Evolutionary conservation across 2,113 vertebrate genomes (phyloP), one percentile per base, ranked within the genome.

Genomic region (Gambusia affinis): DNA sequence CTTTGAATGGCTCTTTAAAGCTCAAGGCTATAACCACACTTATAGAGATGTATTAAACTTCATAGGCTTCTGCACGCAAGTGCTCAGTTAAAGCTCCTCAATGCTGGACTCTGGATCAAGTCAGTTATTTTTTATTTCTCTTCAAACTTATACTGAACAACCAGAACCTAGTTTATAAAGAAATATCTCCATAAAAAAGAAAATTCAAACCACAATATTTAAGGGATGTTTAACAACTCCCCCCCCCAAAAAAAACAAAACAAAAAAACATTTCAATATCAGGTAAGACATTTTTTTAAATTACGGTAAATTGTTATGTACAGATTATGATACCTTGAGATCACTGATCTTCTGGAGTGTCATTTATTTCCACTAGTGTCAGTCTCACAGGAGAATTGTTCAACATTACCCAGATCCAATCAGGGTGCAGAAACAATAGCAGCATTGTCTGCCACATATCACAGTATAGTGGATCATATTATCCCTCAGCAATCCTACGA

Each of bases 381-480:
- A n/a, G 35, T 71, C 72, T 5, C 19, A 57, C 57, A 33, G 73
- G 75, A 12, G 67, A 73, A 81, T 74, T 75, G 57, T 71, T n/a
- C 64, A 35, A 78, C 70, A 51, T 64, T 70, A 70, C 67, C 29
- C 44, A 74, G 78, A 87, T 85, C 44, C 69, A 80, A 86, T 90
- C 83, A 81, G 74, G 68, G 75, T 28, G 47, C 63, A 33, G 51
- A 80, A 73, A 88, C 85, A 88, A 84, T 74, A 66, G 73, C 6
- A 68, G 42, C 72, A 82, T 75, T 85, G 61, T 83, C 66, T 63
- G 19, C 47, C 4, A 3, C 64, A 28, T 28, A 78, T 71, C 76
- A 70, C 80, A 87, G 76, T 76, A 2, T 60, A 12, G 65, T 68
- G 71, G 73, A 84, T 75, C 67, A 79, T 79, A 68, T 76, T 79